Evolutionary conservation across 2,113 vertebrate species (phyloP).

Genomic region (Columba livia): DNA sequence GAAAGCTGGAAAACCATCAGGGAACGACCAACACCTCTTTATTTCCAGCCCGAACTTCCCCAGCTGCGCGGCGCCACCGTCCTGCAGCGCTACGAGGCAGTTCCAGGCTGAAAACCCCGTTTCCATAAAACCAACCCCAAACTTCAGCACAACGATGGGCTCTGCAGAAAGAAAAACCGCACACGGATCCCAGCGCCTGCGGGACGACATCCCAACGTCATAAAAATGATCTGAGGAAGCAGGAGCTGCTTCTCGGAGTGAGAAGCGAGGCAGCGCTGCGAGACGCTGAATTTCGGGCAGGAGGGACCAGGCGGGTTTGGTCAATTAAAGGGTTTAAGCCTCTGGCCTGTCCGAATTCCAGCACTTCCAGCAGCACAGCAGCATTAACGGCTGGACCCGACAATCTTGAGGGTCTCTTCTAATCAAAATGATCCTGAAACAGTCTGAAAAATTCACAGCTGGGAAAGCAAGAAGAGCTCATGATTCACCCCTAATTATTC

Average conservation of each 20-base stretch:
- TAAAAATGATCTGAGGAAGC: background rate
- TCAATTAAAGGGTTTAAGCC: background rate
- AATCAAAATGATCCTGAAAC: too few relatives aligned
- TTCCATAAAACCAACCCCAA: background rate
- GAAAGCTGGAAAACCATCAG: background rate
- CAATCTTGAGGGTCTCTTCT: too few relatives aligned
- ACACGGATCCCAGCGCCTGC: too few relatives aligned
- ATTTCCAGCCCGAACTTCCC: background rate
- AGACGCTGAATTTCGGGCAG: background rate
- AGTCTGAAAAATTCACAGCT: background rate
- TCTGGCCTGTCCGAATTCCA: background rate
- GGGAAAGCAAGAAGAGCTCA: background rate
- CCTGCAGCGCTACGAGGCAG: background rate
- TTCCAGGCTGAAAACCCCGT: background rate
- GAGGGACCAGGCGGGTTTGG: background rate
- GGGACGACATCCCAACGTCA: background rate
- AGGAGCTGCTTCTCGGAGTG: background rate
- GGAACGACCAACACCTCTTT: background rate
- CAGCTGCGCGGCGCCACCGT: too few relatives aligned
- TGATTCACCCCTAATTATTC: background rate
- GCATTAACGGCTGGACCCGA: too few relatives aligned
- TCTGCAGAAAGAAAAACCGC: background rate
- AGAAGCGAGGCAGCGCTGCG: accelerated
- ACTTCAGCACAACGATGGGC: background rate
- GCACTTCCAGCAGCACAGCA: background rate